Base-by-base conservation (phyloP, 2,888 invertebrate species). In the Rugalucina vietnamica region DNA sequence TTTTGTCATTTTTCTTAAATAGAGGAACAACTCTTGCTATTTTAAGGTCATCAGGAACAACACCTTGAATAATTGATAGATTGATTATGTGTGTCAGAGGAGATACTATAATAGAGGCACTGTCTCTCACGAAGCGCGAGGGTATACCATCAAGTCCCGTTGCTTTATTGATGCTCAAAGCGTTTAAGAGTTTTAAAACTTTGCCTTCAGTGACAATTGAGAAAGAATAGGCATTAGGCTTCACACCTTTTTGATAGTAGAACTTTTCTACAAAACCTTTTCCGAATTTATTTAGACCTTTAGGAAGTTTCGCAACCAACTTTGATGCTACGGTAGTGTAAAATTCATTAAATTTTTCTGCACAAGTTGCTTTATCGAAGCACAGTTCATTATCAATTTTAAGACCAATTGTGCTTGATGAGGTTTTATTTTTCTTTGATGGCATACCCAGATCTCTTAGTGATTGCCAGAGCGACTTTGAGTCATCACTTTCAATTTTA, bases 71-170 rank as follows among this genome's bases (percentile, higher is more conserved):
- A 12, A 70, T 8, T 12, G 71, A 54, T 50, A 70, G 29, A 71
- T 50, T 71, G 21, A 78, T 69, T 21, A 43, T n/a, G 32, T 43
- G 43, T 18, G 36, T 37, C 0, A 57, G 24, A 37, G 37, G 37
- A 37, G 24, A 12, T 1, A 24, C 57, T 24, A 54, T 54, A 14
- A 54, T 60, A 29, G 75, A 37, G 24, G 60, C 57, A 34, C 14
- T 21, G 36, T 57, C 60, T 37, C 36, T 76, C 14, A 57, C 4
- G 36, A 60, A 76, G 37, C 70, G 70, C 18, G 77, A 70, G 36
- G 70, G 60, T 37, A 73, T 79, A 14, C 79, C 60, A 60, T 60
- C 76, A n/a, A 76, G 37, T 60, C 76, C 36, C 14, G 76, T 60
- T 34, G 76, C 37, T 43, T 79, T 79, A 27, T 71, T 79, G n/a